Evolutionary conservation across 2,797 vertebrate species (phyloP).

Genomic region (Pampus argenteus): DNA sequence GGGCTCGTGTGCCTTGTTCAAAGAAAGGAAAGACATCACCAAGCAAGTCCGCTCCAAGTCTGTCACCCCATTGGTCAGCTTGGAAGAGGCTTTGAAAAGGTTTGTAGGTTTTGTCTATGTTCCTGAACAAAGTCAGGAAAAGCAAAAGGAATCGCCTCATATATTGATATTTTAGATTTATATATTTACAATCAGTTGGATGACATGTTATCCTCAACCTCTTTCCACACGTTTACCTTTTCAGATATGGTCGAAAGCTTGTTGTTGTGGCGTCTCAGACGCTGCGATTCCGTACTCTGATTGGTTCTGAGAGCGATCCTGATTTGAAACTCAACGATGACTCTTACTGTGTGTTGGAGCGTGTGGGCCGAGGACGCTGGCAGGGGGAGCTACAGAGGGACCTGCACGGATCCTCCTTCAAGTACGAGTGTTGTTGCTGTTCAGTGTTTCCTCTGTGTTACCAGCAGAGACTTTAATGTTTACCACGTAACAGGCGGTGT

Average conservation of each 20-base stretch:
- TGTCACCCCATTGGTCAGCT: conserved; percentile 73
- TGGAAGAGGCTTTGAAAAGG: conserved; percentile 87
- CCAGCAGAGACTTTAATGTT: neutral
- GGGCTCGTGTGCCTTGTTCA: conserved; percentile 91
- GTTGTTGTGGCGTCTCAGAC: conserved; percentile 91
- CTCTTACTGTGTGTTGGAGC: conserved; percentile 95
- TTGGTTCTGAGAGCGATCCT: conserved; percentile 90
- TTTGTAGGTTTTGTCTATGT: conserved; percentile 66
- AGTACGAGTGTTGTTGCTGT: conserved; percentile 76
- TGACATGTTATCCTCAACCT: neutral
- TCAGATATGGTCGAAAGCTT: conserved; percentile 92
- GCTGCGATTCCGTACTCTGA: conserved; percentile 88
- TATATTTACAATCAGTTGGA: neutral
- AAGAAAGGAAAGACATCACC: conserved; percentile 87
- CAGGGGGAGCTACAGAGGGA: conserved; percentile 96
- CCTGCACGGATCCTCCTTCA: conserved; percentile 89
- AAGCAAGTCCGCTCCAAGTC: conserved; percentile 83
- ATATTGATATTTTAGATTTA: too few relatives aligned
- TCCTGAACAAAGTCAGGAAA: neutral
- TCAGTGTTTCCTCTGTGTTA: neutral
- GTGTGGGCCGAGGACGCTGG: conserved; percentile 93
- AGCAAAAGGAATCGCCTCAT: too few relatives aligned
- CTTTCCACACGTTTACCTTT: neutral
- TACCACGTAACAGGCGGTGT: neutral
- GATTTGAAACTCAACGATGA: conserved; percentile 90